These are phyloP conservation scores for Isotomurus palustris DNA, from an alignment of 2,888 invertebrate genomes.

Conservation along the genomic window DNA sequence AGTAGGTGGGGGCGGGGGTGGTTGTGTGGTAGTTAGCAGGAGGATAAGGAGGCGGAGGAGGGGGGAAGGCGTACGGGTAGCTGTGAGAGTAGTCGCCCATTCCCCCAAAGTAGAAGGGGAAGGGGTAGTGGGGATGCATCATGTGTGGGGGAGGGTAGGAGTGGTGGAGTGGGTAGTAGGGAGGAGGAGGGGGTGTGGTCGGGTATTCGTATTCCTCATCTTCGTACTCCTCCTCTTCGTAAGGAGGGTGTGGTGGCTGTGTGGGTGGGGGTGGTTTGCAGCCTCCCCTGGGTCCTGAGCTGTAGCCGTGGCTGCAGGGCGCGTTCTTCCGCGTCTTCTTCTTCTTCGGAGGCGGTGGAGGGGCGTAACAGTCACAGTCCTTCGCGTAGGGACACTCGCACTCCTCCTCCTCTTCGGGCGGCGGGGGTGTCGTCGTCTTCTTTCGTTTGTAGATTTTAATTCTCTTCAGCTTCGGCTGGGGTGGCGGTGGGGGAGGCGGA, in stretches of 20 bases:
- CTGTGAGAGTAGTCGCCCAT: no score
- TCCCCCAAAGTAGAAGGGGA: not conserved
- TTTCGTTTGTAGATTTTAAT: no score
- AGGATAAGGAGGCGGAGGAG: not conserved
- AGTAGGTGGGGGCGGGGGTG: not conserved
- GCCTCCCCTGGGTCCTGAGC: not conserved
- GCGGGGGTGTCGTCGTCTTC: not conserved
- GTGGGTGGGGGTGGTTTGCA: not conserved
- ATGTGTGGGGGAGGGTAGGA: no score
- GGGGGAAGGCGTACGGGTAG: not conserved
- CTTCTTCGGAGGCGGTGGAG: not conserved
- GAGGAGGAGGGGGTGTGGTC: not conserved
- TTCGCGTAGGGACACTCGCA: no score
- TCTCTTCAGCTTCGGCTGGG: no score
- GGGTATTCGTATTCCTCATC: not conserved
- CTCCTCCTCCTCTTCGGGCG: no score
- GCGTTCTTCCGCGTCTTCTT: not conserved
- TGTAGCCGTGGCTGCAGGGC: constrained; percentile 2
- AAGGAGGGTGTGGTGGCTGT: not conserved
- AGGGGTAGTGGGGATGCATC: no score
- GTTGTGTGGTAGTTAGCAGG: constrained; percentile 10
- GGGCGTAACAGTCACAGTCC: no score
- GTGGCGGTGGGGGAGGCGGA: no score
- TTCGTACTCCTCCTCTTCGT: not conserved
- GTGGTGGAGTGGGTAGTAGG: no score